phyloP scores from a whole-genome alignment of 2,113 vertebrate genomes.

The Emydocephalus ijimae region DNA sequence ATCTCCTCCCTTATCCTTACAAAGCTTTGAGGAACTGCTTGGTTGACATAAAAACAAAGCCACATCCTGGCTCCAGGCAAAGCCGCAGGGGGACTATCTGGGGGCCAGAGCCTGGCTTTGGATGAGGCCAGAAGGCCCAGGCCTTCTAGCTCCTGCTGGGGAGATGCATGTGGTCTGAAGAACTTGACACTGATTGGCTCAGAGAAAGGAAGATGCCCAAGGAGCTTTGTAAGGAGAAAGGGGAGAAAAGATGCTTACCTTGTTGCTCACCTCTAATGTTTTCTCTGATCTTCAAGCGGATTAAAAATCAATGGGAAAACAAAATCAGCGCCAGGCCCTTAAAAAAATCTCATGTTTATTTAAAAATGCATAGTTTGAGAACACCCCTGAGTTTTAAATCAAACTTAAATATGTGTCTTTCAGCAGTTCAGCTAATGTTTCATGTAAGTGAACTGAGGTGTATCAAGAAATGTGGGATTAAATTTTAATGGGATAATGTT shows the following conservation, averaged over 20 bases:
- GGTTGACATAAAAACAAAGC: constrained; percentile 29
- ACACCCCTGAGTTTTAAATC: not conserved
- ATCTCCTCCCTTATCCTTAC: constrained; percentile 2
- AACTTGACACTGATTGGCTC: not conserved
- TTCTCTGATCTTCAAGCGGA: not conserved
- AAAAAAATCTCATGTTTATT: not conserved
- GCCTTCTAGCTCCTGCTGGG: not conserved
- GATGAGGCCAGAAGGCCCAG: not conserved
- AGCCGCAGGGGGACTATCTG: not conserved
- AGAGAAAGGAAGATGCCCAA: not conserved
- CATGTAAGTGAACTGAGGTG: not conserved
- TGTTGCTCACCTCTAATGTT: not conserved
- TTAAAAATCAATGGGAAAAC: not conserved
- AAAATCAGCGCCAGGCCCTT: not conserved
- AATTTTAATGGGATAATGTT: not conserved
- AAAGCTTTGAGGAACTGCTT: constrained; percentile 23
- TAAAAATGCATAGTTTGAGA: not conserved
- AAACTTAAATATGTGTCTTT: not conserved
- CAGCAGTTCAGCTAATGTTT: not conserved
- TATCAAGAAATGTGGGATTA: not conserved
- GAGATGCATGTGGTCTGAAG: not conserved
- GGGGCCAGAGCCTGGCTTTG: not conserved
- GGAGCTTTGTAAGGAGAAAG: not conserved
- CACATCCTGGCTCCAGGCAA: constrained; percentile 34
- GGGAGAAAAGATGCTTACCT: not conserved